These are phyloP conservation scores for Muscicapa striata DNA, from an alignment of 2,797 vertebrate genomes.

Conservation along the genomic window DNA sequence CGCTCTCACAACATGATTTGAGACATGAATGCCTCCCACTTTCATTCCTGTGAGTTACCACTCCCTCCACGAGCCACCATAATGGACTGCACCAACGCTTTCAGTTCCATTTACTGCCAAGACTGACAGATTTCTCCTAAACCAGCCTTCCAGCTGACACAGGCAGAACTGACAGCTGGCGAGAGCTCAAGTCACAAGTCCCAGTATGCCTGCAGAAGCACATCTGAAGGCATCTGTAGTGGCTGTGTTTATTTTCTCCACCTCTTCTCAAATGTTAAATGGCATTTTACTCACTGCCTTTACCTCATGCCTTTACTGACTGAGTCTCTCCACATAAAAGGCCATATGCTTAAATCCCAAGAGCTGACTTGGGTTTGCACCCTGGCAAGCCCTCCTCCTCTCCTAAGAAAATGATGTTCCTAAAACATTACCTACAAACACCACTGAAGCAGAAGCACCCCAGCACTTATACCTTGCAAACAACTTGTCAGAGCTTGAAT, in stretches of 20 bases:
- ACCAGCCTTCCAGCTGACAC: neutral
- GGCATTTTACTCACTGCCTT: neutral
- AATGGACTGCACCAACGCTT: neutral
- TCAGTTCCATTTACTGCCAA: neutral
- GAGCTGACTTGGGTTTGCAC: neutral
- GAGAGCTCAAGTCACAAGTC: neutral
- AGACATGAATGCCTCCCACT: slow-evolving; percentile 42
- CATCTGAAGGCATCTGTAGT: neutral
- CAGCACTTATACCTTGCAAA: neutral
- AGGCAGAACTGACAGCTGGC: slow-evolving; percentile 9
- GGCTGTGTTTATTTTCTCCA: neutral
- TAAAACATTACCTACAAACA: neutral
- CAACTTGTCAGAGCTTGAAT: neutral
- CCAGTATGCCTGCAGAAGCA: neutral
- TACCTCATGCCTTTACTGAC: neutral
- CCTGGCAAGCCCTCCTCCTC: neutral
- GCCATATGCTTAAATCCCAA: neutral
- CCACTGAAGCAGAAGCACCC: neutral
- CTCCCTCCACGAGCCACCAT: neutral
- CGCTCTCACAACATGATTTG: neutral
- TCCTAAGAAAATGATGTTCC: neutral
- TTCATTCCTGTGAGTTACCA: slow-evolving; percentile 43
- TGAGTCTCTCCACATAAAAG: neutral
- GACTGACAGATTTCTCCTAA: neutral
- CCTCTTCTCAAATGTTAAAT: neutral